Base-by-base conservation (phyloP, 2,113 vertebrate genomes). In the Etheostoma spectabile region DNA sequence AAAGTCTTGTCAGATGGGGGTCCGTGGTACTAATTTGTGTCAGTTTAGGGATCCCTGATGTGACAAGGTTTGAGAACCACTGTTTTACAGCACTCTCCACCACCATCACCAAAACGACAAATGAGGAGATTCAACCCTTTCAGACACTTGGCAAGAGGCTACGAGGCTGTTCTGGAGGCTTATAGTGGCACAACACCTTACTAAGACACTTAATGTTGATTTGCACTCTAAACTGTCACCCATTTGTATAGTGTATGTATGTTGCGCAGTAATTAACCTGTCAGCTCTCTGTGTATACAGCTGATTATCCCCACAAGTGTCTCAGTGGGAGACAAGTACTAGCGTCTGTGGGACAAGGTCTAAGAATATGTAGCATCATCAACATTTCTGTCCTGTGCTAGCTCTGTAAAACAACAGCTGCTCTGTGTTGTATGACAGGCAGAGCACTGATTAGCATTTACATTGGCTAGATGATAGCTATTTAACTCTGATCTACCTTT, bases 341-440 rank as follows among this genome's bases (percentile, higher is more conserved):
- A 48, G 71, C 21, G 57, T 77, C 38, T 63, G 79, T 53, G 61
- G n/a, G n/a, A 64, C 4, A 8, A 51, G 51, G 56, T 49, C 59
- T 71, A 38, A 64, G 60, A 72, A 79, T 48, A 14, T 18, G 14
- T 57, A 59, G 60, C 48, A 46, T 80, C 61, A 75, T 77, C 79
- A 77, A 30, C 71, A 87, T 72, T 66, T 65, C 72, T 49, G 64
- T 82, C 55, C 6, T 56, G 46, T 42, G 49, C 62, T 60, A 35
- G 33, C 60, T 72, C 46, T 63, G 60, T 63, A 55, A 74, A 87
- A 76, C 78, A 87, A 63, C 84, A 83, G 82, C 80, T 80, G 88
- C 75, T 85, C 59, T 45, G 62, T 70, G 69, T 45, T 62, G 61
- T 70, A 42, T 86, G 82, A 86, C 63, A 79, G 79, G 21, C 72